These are phyloP conservation scores for Papilio polytes DNA, from an alignment of 1,140 invertebrate genomes.

Conservation along the genomic window DNA sequence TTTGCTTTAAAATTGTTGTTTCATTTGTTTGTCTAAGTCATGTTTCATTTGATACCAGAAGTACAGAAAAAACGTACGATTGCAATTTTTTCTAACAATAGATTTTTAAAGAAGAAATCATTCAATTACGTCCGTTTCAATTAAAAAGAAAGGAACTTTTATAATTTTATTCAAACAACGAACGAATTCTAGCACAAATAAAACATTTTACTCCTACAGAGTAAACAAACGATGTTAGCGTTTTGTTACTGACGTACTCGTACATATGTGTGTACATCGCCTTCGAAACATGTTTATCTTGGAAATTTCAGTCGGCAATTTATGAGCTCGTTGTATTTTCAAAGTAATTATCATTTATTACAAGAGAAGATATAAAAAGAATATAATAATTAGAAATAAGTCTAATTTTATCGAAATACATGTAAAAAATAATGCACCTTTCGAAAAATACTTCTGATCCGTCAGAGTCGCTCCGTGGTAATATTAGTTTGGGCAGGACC, in stretches of 20 bases:
- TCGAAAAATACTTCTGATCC: conserved; percentile 85
- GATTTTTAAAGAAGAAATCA: background rate
- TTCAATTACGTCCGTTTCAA: background rate
- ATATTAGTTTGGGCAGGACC: conserved; percentile 89
- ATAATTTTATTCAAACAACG: conserved; percentile 13
- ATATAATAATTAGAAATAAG: background rate
- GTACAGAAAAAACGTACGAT: no score
- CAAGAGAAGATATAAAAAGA: background rate
- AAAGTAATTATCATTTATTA: background rate
- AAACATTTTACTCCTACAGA: conserved; percentile 35
- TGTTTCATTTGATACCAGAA: no score
- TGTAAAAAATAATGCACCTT: conserved; percentile 67
- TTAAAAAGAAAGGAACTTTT: background rate
- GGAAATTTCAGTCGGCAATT: conserved; percentile 23
- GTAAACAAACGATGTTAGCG: conserved; percentile 34
- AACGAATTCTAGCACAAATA: conserved; percentile 23
- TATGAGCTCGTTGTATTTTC: conserved; percentile 1
- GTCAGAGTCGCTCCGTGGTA: conserved; percentile 89
- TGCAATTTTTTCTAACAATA: no score
- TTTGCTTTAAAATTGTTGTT: no score
- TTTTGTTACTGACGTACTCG: conserved; percentile 29
- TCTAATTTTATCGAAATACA: conserved; percentile 10
- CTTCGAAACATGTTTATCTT: conserved; percentile 34
- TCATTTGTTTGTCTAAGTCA: no score
- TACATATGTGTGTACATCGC: background rate